Base-by-base conservation (phyloP, 1,140 invertebrate genomes). In the Cydia strobilella region DNA sequence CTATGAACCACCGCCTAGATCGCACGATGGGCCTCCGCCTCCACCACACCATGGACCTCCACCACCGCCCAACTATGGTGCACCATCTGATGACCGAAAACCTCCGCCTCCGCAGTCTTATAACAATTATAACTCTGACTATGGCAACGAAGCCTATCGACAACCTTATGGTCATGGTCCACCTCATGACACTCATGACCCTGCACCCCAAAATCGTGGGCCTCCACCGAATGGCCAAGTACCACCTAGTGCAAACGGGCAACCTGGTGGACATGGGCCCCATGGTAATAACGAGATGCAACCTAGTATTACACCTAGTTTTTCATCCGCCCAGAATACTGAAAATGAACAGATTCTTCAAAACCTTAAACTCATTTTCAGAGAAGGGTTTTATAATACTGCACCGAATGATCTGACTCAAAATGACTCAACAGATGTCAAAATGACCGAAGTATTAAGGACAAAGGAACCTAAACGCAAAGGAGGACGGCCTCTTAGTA, bases 11-110 rank as follows among this genome's bases (percentile, higher is more conserved):
- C 66, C 31, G 15, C 71, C 66, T 12, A 74, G 75, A 39, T 74
- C 23, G n/a, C 31, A 75, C 35, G 20, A 73, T 18, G 27, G 48
- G 6, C 74, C 74, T 31, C 76, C 75, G 25, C 62, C 65, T 3
- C 9, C 35, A 39, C 7, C 35, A 39, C 35, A 39, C 13, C 62
- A n/a, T 48, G 45, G 45, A 48, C 45, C 12, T 9, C 15, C 45
- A 48, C 45, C 45, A 15, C 35, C 35, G 9, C 35, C 35, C 35
- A 39, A 39, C 35, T 9, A 39, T 39, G 35, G 35, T 39, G 7
- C 35, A 39, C 35, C 35, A 39, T 39, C 7, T 48, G 15, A 15
- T 48, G 45, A 15, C 2, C 3, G 15, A 4, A 5, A 5, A 1
- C 42, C 42, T 42, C 45, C 45, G 0, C 12, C 12, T 15, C 3